Conservation (phyloP, 2,797 vertebrate species). For the Rhinichthys osculus region DNA sequence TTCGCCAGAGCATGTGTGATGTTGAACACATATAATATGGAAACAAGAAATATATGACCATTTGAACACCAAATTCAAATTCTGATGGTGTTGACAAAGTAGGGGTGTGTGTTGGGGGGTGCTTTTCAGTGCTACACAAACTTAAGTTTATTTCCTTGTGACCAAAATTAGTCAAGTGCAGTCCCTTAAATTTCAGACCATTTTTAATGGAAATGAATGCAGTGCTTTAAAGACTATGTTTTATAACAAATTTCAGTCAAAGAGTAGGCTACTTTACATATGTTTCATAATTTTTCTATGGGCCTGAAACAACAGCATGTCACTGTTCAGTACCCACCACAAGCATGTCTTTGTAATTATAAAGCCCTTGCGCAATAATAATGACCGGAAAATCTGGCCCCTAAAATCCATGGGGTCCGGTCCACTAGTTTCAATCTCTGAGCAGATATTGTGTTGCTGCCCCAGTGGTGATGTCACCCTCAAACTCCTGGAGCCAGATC, state of each 20-base stretch:
- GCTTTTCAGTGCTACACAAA: too few species aligned
- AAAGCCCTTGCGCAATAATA: conserved; percentile 24
- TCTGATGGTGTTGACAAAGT: not conserved
- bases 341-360: conserved; percentile 22
- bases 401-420: conserved; percentile 68
- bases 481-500: conserved; percentile 64
- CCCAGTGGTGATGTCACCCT: conserved; percentile 72
- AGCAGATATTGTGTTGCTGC: conserved; percentile 69
- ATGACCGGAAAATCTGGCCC: conserved; percentile 10
- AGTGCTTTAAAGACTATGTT: not conserved
- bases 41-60: too few species aligned
- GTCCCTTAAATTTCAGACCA: not conserved
- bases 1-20: too few species aligned
- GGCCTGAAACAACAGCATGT: not conserved
- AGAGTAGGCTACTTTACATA: not conserved
- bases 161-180: too few species aligned
- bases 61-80: too few species aligned
- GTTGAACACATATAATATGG: too few species aligned
- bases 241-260: not conserved
- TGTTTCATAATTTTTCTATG: not conserved
- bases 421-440: conserved; percentile 74
- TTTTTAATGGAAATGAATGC: not conserved
- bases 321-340: conserved; percentile 16
- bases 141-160: too few species aligned
- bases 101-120: too few species aligned